phyloP scores from a whole-genome alignment of 2,113 vertebrate genomes.

The Halcyon malimbica region DNA sequence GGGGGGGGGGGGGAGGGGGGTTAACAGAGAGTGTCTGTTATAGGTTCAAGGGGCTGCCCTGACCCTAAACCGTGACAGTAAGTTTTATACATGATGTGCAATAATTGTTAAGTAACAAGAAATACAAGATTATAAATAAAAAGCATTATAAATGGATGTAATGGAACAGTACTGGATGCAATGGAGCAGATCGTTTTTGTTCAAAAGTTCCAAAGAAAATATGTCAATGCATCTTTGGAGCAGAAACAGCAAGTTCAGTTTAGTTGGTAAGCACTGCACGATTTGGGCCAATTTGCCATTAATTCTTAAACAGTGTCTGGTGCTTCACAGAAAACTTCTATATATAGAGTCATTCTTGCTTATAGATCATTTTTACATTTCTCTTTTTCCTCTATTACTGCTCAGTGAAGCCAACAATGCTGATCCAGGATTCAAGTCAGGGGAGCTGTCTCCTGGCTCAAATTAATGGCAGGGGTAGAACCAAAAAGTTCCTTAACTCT shows the following conservation, averaged over 20 bases:
- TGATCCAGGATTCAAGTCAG: conserved; percentile 64
- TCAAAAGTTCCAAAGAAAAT: conserved; percentile 9
- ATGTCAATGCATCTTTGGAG: not conserved
- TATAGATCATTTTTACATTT: conserved; percentile 56
- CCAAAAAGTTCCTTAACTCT: not conserved
- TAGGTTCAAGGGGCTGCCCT: too few species aligned
- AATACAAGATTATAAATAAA: not conserved
- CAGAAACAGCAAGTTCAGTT: conserved; percentile 2
- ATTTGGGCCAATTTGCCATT: conserved; percentile 11
- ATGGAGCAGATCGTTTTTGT: not conserved
- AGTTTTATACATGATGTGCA: not conserved
- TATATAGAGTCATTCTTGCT: conserved; percentile 44
- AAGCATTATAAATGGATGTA: not conserved
- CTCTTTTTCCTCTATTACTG: conserved; percentile 39
- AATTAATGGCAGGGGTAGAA: not conserved
- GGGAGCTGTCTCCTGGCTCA: conserved; percentile 47
- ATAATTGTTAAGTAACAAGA: not conserved
- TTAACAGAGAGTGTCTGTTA: too few species aligned
- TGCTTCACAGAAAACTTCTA: conserved; percentile 42
- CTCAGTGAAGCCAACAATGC: conserved; percentile 34
- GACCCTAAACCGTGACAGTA: not conserved
- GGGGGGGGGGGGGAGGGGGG: too few species aligned
- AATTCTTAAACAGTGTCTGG: conserved; percentile 35
- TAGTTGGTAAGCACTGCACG: not conserved
- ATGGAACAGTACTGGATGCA: not conserved